Evolutionary conservation across 1,140 invertebrate genomes (phyloP).

Genomic region (Andrena cerasifolii): DNA sequence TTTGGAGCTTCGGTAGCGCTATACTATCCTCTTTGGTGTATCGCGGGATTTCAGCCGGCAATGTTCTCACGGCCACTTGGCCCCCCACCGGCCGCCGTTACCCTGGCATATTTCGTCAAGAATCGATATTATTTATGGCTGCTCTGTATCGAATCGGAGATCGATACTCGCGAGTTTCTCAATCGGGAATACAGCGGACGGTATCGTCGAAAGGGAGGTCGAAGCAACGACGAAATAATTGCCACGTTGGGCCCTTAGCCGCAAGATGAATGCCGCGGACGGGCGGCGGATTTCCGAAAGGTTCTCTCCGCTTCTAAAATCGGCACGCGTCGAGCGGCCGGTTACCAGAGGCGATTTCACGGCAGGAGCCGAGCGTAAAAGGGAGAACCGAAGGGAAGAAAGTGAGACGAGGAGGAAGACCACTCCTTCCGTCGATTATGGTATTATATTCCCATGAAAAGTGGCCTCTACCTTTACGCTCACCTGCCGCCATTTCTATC

Average conservation of each 20-base stretch:
- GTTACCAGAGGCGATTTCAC: background rate
- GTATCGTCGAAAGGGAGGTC: background rate
- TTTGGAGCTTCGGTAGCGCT: background rate
- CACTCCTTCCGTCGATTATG: slow-evolving; percentile 44
- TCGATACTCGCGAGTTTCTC: slow-evolving; percentile 42
- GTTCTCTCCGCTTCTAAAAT: background rate
- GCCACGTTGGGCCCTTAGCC: too few species aligned
- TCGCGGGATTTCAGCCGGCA: background rate
- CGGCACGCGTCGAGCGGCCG: slow-evolving; percentile 19
- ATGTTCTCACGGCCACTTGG: slow-evolving; percentile 50
- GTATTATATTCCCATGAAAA: slow-evolving; percentile 45
- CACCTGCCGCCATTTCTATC: slow-evolving; percentile 48
- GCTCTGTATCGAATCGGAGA: slow-evolving; percentile 32
- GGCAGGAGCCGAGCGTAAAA: background rate
- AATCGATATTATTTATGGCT: slow-evolving; percentile 56
- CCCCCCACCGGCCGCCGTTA: background rate
- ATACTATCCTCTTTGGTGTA: background rate
- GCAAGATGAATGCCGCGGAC: too few species aligned
- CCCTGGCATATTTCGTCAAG: slow-evolving; percentile 48
- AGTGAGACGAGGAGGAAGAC: slow-evolving; percentile 19
- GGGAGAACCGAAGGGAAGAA: background rate
- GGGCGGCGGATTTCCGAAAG: too few species aligned
- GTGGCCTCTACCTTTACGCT: slow-evolving; percentile 22
- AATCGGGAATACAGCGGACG: slow-evolving; percentile 33
- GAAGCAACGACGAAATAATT: background rate